A percentile compares a stretch with the other conserved stretches of the same genome.
phyloP scores from a whole-genome alignment of 2,797 vertebrate species.

The Austrolebias charrua region DNA sequence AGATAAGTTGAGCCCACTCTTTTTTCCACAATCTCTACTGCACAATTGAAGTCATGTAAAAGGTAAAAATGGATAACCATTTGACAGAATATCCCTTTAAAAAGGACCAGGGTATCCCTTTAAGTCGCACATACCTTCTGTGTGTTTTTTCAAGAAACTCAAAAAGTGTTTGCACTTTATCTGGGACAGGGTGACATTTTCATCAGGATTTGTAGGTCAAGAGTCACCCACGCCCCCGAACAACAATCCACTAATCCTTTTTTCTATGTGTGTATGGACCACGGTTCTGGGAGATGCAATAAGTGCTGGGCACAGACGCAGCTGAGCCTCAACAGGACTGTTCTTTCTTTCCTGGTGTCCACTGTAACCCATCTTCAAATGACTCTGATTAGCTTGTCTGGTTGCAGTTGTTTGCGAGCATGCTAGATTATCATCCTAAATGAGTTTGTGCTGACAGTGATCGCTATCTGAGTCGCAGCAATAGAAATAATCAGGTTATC shows the following conservation, averaged over 20 bases:
- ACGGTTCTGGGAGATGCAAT: slow-evolving; percentile 39
- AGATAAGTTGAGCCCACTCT: too few relatives aligned
- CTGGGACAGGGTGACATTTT: slow-evolving; percentile 68
- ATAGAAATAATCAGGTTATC: slow-evolving; percentile 70
- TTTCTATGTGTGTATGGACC: slow-evolving; percentile 46
- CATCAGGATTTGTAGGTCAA: slow-evolving; percentile 71
- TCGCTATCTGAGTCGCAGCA: slow-evolving; percentile 58
- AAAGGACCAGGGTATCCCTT: too few relatives aligned
- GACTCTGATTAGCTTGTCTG: slow-evolving; percentile 51
- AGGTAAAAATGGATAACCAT: too few relatives aligned
- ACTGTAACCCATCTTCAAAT: slow-evolving; percentile 19
- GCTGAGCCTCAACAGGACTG: slow-evolving; percentile 22
- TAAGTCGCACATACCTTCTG: background rate
- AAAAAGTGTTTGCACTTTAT: slow-evolving; percentile 33
- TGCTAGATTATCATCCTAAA: slow-evolving; percentile 62
- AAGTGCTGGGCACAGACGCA: slow-evolving; percentile 33
- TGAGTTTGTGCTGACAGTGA: slow-evolving; percentile 62
- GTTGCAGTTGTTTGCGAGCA: slow-evolving; percentile 50
- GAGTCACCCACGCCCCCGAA: slow-evolving; percentile 79
- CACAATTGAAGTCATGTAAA: too few relatives aligned
- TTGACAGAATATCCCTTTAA: too few relatives aligned
- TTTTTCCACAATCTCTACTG: too few relatives aligned
- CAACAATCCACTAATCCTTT: slow-evolving; percentile 72
- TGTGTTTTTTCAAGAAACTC: slow-evolving; percentile 13
- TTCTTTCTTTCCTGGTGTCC: slow-evolving; percentile 8